Evolutionary conservation across 2,888 invertebrate genomes (phyloP).

Genomic region (Drosophila macrospina): DNA sequence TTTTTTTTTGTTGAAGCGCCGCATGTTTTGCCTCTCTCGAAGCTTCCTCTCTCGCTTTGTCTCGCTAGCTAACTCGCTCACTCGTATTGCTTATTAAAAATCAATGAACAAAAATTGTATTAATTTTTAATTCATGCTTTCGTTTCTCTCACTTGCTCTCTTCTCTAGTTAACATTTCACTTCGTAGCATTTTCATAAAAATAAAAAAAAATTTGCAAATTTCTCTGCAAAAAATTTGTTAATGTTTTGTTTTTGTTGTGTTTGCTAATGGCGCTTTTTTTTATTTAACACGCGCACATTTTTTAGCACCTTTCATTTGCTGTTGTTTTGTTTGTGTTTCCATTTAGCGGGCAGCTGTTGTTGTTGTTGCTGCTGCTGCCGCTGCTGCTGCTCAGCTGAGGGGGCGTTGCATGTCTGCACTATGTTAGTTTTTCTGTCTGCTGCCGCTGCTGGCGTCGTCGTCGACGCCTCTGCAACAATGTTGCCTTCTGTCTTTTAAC

Average conservation of each 20-base stretch:
- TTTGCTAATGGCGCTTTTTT: conserved; percentile 18
- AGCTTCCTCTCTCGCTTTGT: conserved; percentile 16
- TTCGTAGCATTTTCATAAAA: conserved; percentile 39
- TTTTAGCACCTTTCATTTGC: conserved; percentile 63
- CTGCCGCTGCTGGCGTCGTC: neutral
- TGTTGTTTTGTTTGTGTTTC: conserved; percentile 51
- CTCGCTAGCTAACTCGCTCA: conserved; percentile 14
- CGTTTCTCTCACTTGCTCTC: conserved; percentile 24
- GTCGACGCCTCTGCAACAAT: conserved; percentile 22
- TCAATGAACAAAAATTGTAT: conserved; percentile 57
- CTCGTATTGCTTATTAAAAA: conserved; percentile 55
- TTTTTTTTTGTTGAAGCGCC: conserved; percentile 44
- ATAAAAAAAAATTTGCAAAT: conserved; percentile 48
- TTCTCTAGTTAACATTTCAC: conserved; percentile 20
- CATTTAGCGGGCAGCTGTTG: conserved; percentile 50
- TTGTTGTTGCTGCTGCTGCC: too few relatives aligned
- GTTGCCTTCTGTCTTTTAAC: conserved; percentile 9
- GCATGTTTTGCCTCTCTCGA: conserved; percentile 29
- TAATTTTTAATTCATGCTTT: conserved; percentile 72
- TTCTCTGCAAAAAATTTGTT: conserved; percentile 44
- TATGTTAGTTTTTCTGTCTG: conserved; percentile 24
- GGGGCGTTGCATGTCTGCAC: conserved; percentile 54
- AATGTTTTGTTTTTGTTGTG: conserved; percentile 29
- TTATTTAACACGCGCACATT: conserved; percentile 70
- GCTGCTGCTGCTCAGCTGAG: conserved; percentile 22